Evolutionary conservation across 2,797 vertebrate species (phyloP), one percentile per base, ranked within the genome.

Genomic region (Oreonectes daqikongensis): DNA sequence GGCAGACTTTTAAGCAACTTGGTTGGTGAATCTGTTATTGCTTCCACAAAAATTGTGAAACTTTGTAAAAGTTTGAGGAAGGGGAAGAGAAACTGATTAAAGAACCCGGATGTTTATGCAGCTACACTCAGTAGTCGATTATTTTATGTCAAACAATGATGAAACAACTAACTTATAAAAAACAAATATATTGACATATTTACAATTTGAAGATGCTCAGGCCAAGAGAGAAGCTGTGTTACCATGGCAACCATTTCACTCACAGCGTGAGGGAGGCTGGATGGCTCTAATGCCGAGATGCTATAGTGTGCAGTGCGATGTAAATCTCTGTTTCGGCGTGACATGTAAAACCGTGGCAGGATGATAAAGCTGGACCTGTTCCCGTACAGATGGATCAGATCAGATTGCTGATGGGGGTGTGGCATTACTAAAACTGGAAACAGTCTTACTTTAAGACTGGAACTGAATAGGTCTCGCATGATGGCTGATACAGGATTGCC

Each of bases 221-320:
- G 48, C 80, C 35, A 18, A 73, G 59, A 52, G 77, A 83, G 82
- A 71, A 77, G 75, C 44, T 73, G 79, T 78, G 82, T 86, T 28
- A 1, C 87, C 85, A 90, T 90, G 86, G 88, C 83, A 90, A 92
- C 86, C 9, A 48, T 70, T 80, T 64, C 75, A 60, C 53, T 78
- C 32, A 46, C 71, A 64, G 65, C 24, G 24, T 65, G 59, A 57
- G n/a, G 40, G 61, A 77, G 64, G 70, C 68, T 53, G 17, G 79
- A 67, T 28, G 63, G 46, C 40, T 71, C 24, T 35, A 79, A 72
- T 81, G 77, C 69, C 61, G 69, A 86, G 77, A 77, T 70, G 67
- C 68, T 72, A 24, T 32, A 59, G 22, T 15, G 55, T 38, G 40
- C 42, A 57, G 48, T 26, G 30, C 15, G 22, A 68, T 44, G 28